phyloP scores from a whole-genome alignment of 2,113 vertebrate species.

The Muntiacus muntjak region DNA sequence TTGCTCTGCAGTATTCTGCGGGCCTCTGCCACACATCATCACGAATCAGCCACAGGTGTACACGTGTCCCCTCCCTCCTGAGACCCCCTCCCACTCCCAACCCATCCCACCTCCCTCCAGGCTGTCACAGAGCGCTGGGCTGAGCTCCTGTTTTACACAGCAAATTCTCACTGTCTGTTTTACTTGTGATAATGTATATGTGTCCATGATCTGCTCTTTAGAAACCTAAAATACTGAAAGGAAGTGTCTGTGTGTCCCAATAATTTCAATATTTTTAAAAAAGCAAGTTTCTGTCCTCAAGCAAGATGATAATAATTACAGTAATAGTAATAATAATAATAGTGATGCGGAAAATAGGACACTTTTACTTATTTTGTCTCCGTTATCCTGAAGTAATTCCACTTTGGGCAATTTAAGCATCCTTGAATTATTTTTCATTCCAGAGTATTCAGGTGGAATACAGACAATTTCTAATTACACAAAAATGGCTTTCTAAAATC shows the following conservation, averaged over 20 bases:
- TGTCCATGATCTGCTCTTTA: not conserved
- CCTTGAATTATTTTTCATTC: not conserved
- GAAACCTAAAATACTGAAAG: not conserved
- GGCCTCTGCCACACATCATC: not conserved
- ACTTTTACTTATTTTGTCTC: not conserved
- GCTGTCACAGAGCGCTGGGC: not conserved
- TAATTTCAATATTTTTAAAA: not conserved
- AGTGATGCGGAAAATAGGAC: not conserved
- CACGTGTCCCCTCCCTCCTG: not conserved
- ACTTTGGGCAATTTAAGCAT: not conserved
- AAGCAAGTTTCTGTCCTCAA: not conserved
- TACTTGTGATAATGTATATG: not conserved
- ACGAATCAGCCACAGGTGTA: not conserved
- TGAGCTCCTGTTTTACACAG: not conserved
- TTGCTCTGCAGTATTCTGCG: not conserved
- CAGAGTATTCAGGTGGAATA: not conserved
- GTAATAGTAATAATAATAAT: not conserved
- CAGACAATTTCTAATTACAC: not conserved
- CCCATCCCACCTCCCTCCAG: not conserved
- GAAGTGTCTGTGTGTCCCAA: not conserved
- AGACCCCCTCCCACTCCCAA: not conserved
- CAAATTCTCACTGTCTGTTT: not conserved
- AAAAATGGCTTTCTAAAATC: constrained; percentile 27
- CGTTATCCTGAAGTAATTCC: not conserved
- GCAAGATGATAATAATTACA: not conserved